Percentiles rank a stretch among this genome's conserved stretches.
These are phyloP conservation scores for Pollenia griseotomentosa DNA, from an alignment of 2,888 invertebrate genomes.

Conservation along the genomic window DNA sequence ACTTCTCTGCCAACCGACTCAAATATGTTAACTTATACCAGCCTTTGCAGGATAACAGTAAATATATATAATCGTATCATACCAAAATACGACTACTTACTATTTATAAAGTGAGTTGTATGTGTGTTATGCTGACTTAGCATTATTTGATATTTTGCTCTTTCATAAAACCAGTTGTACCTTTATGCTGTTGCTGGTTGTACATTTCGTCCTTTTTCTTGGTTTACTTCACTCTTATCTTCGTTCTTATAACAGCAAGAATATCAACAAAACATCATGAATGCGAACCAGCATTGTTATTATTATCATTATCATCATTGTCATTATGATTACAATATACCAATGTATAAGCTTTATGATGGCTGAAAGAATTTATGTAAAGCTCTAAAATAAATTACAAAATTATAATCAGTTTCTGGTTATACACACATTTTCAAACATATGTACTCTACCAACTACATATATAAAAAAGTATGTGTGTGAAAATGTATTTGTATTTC, in stretches of 20 bases:
- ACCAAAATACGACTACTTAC: slow-evolving; percentile 28
- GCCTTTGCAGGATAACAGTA: neutral
- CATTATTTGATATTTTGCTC: slow-evolving; percentile 54
- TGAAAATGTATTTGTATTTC: slow-evolving; percentile 5
- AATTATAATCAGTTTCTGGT: slow-evolving; percentile 79
- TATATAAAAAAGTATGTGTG: neutral
- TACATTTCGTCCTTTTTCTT: neutral
- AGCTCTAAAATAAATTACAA: slow-evolving; percentile 81
- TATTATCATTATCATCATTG: slow-evolving; percentile 34
- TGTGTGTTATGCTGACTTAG: slow-evolving; percentile 53
- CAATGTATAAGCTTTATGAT: slow-evolving; percentile 72
- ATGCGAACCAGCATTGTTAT: slow-evolving; percentile 49
- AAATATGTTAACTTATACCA: neutral
- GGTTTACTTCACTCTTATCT: slow-evolving; percentile 11
- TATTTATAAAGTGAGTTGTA: slow-evolving; percentile 16
- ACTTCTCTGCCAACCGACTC: neutral
- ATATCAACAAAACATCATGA: slow-evolving; percentile 37
- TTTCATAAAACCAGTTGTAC: slow-evolving; percentile 19
- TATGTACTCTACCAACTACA: neutral
- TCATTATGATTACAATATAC: slow-evolving; percentile 54
- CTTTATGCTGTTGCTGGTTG: slow-evolving; percentile 8
- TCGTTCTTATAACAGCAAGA: slow-evolving; percentile 25
- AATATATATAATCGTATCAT: neutral
- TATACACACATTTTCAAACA: neutral
- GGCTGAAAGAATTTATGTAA: slow-evolving; percentile 78